Conservation (phyloP, 2,797 vertebrate species). For the Ctenopoma multispine region DNA sequence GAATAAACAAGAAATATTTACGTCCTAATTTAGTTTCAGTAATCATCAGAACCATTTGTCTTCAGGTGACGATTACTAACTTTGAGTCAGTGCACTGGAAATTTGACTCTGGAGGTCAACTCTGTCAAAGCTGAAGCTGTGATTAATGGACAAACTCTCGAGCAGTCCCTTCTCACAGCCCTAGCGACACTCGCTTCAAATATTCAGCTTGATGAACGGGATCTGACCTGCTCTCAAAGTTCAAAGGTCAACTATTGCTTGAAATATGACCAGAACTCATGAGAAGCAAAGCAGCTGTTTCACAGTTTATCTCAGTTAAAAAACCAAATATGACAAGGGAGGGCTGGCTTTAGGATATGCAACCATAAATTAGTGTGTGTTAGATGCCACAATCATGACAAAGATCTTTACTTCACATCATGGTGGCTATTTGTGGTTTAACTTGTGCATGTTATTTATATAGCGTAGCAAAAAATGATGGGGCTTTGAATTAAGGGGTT, state of each 20-base stretch:
- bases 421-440: constrained; percentile 30
- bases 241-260: constrained; percentile 78
- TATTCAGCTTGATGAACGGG: constrained; percentile 69
- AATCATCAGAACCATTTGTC: constrained; percentile 41
- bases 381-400: constrained; percentile 46
- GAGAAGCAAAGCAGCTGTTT: constrained; percentile 47
- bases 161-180: constrained; percentile 55
- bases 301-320: constrained; percentile 63
- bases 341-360: constrained; percentile 6
- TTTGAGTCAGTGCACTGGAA: constrained; percentile 50
- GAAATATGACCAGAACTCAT: constrained; percentile 69
- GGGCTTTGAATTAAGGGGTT: constrained; percentile 39
- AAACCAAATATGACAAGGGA: constrained; percentile 49
- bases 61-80: constrained; percentile 40
- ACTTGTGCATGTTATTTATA: constrained; percentile 18
- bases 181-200: constrained; percentile 65
- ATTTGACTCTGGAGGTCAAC: constrained; percentile 54
- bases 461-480: constrained; percentile 20
- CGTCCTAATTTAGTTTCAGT: constrained; percentile 27
- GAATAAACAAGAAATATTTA: constrained; percentile 14
- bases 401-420: constrained; percentile 26
- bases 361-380: constrained; percentile 44
- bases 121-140: constrained; percentile 67
- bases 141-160: constrained; percentile 69
- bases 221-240: constrained; percentile 63